phyloP scores from a whole-genome alignment of 2,113 vertebrate species.

The Phaethon lepturus region DNA sequence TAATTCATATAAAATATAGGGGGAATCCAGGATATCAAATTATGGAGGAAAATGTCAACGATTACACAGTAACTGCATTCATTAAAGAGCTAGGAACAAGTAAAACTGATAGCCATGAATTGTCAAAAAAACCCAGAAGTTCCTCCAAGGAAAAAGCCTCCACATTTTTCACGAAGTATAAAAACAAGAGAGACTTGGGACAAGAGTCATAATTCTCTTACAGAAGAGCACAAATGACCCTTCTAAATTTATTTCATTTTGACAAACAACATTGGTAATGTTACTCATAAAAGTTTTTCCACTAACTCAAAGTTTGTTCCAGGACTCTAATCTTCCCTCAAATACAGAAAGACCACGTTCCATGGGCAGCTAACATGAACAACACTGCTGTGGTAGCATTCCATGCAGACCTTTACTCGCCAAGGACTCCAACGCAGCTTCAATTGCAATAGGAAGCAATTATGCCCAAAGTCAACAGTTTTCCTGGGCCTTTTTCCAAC shows the following conservation, averaged over 20 bases:
- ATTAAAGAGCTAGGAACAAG: background rate
- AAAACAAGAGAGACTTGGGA: background rate
- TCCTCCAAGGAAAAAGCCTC: background rate
- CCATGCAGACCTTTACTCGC: background rate
- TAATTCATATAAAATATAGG: background rate
- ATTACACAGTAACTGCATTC: background rate
- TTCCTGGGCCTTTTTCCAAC: conserved; percentile 49
- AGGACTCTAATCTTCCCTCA: background rate
- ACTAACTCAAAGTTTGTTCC: no score
- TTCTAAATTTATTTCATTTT: background rate
- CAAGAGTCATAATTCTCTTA: background rate
- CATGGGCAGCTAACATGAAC: background rate
- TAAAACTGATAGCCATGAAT: background rate
- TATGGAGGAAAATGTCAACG: background rate
- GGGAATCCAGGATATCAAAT: background rate
- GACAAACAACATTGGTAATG: background rate
- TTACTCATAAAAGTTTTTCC: background rate
- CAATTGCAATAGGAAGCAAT: conserved; percentile 48
- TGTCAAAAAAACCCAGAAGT: background rate
- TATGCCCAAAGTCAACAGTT: conserved; percentile 50
- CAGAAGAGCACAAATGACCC: background rate
- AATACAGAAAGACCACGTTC: background rate
- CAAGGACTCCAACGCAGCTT: background rate
- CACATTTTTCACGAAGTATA: background rate
- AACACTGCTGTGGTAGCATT: background rate